Evolutionary conservation across 2,888 invertebrate genomes (phyloP).

Genomic region (Galeopsomyia nigrocyanea): DNA sequence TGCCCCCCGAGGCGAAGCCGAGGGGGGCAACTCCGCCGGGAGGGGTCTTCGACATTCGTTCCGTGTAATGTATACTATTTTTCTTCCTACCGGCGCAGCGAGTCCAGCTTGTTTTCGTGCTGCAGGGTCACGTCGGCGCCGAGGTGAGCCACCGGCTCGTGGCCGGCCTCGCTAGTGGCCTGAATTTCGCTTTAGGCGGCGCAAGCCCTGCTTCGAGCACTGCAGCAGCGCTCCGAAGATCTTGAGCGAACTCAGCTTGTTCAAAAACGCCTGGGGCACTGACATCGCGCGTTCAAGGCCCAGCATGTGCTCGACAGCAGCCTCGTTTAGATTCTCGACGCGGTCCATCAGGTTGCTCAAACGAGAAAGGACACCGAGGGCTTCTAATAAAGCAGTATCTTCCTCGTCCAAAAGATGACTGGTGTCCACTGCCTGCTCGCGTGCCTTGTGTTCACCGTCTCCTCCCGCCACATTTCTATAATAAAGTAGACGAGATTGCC

Average conservation of each 20-base stretch:
- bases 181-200: conserved; percentile 91
- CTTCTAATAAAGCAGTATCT: conserved; percentile 95
- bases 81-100: conserved; percentile 86
- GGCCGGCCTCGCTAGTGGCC: conserved; percentile 90
- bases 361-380: conserved; percentile 95
- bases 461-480: too few relatives aligned
- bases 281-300: conserved; percentile 92
- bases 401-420: conserved; percentile 85
- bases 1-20: too few relatives aligned
- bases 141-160: conserved; percentile 95
- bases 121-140: conserved; percentile 94
- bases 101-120: conserved; percentile 93
- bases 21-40: too few relatives aligned
- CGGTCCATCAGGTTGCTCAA: conserved; percentile 87
- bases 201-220: conserved; percentile 87
- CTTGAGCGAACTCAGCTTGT: conserved; percentile 86
- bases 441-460: conserved; percentile 81
- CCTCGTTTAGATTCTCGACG: conserved; percentile 87
- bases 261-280: conserved; percentile 93
- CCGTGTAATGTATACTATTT: too few relatives aligned
- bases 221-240: conserved; percentile 88
- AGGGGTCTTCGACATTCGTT: too few relatives aligned
- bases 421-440: conserved; percentile 83
- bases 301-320: conserved; percentile 88
- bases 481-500: too few relatives aligned